Evolutionary conservation across 2,888 invertebrate species (phyloP), one percentile per base, ranked within the genome.

Genomic region (Desoria tigrina): DNA sequence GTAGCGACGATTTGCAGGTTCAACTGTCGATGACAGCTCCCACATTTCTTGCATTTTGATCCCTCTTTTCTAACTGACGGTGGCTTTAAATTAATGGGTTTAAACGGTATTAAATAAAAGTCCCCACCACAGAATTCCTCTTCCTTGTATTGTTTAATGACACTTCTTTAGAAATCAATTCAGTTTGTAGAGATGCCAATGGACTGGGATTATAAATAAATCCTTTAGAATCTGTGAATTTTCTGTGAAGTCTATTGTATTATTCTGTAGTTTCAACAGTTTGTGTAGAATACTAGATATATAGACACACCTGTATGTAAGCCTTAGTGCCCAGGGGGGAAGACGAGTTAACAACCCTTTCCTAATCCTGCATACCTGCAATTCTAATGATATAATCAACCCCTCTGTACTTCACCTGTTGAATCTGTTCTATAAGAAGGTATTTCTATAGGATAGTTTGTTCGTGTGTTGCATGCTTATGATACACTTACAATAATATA

Each of bases 1-100:
- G 45, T 26, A 59, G 42, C 21, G 56, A 42, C 54, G 54, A 55
- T n/a, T 27, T 14, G 45, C 39, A 21, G 58, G 58, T 42, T 58
- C 51, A 2, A 53, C 27, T 16, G 21, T 54, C 2, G 54, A 54
- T 42, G 75, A 76, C 77, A 79, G 74, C 80, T 86, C 86, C 82
- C 86, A 86, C 70, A 77, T 71, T 66, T 77, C 77, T 53, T 71
- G 74, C 77, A 76, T 60, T 50, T 64, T 61, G 14, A 51, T 56
- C 42, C 7, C n/a, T 7, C 18, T 49, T 49, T 49, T 16, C 9
- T 49, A 49, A 16, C 49, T 7, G 49, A 11, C 16, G 16, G 39
- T n/a, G n/a, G n/a, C n/a, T n/a, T n/a, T n/a, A n/a, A n/a, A n/a
- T n/a, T n/a, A n/a, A n/a, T n/a, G n/a, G n/a, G n/a, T n/a, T n/a